Percentiles rank a stretch among this genome's conserved stretches.
Conservation (phyloP, 2,888 invertebrate species). For the Caenorhabditis sp. region DNA sequence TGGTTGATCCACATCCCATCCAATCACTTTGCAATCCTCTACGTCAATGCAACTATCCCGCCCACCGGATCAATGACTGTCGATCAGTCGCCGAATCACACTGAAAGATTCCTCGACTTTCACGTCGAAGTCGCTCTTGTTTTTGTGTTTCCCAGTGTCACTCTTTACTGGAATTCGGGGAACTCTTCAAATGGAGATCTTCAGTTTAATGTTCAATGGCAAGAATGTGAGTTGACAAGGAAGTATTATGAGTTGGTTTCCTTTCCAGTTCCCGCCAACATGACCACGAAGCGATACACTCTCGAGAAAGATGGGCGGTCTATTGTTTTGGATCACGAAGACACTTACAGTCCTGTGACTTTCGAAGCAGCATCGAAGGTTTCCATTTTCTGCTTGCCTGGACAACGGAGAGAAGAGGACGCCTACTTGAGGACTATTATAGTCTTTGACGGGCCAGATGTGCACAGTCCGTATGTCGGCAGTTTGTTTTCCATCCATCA, state of each 20-base stretch:
- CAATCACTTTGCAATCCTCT: conserved; percentile 40
- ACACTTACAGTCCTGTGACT: conserved; percentile 35
- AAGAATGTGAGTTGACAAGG: conserved; percentile 44
- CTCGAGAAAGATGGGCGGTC: conserved; percentile 27
- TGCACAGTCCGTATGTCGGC: conserved; percentile 36
- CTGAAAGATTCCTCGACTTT: conserved; percentile 28
- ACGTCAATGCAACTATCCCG: conserved; percentile 30
- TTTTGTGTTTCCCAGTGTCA: conserved; percentile 36
- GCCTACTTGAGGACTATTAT: conserved; percentile 33
- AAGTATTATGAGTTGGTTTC: too few relatives aligned
- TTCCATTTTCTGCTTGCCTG: conserved; percentile 37
- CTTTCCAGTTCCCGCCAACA: conserved; percentile 32
- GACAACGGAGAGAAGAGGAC: conserved; percentile 35
- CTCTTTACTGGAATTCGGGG: conserved; percentile 26
- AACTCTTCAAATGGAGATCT: conserved; percentile 25
- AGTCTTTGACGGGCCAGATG: conserved; percentile 40
- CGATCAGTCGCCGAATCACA: conserved; percentile 22
- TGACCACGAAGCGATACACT: conserved; percentile 24
- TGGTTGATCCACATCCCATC: conserved; percentile 24
- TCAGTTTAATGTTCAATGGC: conserved; percentile 45
- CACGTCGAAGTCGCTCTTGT: conserved; percentile 35
- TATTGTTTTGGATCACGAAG: conserved; percentile 37
- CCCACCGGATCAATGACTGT: conserved; percentile 5
- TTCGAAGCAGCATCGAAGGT: conserved; percentile 36
- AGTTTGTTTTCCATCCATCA: conserved; percentile 33